A percentile compares a stretch with the other conserved stretches of the same genome.
Conservation (phyloP, 2,888 invertebrate genomes). For the Sinotaia quadrata region DNA sequence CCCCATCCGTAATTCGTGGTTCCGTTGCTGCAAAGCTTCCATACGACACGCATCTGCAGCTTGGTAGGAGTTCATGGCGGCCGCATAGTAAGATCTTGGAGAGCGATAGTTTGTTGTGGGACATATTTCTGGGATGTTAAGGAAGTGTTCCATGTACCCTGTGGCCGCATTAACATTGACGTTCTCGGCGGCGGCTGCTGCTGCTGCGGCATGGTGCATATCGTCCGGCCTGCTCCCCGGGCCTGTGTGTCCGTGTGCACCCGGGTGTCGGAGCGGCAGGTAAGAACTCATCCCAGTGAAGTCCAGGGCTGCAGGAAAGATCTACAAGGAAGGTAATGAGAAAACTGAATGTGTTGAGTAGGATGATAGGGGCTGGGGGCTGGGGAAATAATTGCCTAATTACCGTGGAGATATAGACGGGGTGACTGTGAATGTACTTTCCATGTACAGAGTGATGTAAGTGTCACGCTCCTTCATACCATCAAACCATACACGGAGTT, state of each 20-base stretch:
- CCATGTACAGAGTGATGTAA: too few species aligned
- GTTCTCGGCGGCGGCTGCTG: conserved; percentile 25
- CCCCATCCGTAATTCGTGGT: conserved; percentile 63
- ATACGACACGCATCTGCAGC: conserved; percentile 64
- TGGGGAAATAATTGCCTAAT: too few species aligned
- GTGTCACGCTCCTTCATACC: too few species aligned
- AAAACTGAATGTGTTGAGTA: neutral
- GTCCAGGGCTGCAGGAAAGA: conserved; percentile 13
- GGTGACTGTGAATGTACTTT: too few species aligned
- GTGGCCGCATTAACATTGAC: conserved; percentile 40
- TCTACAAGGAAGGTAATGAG: neutral
- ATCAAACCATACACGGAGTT: too few species aligned
- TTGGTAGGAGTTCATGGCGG: conserved; percentile 36
- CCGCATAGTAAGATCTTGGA: conserved; percentile 54
- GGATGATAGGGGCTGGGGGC: too few species aligned
- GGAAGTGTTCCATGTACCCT: conserved; percentile 66
- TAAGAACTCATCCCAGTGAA: conserved; percentile 60
- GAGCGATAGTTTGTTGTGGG: conserved; percentile 61
- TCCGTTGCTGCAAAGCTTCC: conserved; percentile 62
- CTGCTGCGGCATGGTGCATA: conserved; percentile 47
- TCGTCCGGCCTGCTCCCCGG: conserved; percentile 39
- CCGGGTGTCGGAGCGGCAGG: conserved; percentile 61
- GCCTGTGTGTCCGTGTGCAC: conserved; percentile 43
- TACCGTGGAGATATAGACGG: too few species aligned
- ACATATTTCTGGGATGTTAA: conserved; percentile 67